Evolutionary conservation across 2,113 vertebrate species (phyloP).

Genomic region (Clarias gariepinus): DNA sequence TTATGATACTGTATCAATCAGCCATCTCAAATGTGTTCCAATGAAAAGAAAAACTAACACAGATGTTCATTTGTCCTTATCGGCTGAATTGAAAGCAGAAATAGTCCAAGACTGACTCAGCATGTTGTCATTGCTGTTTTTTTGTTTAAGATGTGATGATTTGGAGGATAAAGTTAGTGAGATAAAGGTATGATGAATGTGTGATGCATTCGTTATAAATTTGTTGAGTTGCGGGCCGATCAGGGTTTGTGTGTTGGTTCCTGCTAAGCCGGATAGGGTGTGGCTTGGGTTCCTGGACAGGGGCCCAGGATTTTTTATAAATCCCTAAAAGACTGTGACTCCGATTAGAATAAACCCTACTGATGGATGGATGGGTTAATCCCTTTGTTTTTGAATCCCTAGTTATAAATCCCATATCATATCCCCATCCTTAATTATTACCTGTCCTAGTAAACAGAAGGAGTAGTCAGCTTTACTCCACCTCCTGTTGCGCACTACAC

Average conservation of each 20-base stretch:
- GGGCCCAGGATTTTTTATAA: not conserved
- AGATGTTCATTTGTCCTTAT: too few relatives aligned
- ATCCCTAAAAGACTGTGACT: not conserved
- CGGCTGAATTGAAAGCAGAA: too few relatives aligned
- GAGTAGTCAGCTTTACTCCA: not conserved
- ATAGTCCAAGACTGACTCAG: too few relatives aligned
- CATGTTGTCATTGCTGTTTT: not conserved
- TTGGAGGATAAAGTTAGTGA: not conserved
- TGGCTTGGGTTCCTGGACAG: not conserved
- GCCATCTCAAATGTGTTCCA: too few relatives aligned
- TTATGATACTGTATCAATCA: too few relatives aligned
- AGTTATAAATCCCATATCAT: too few relatives aligned
- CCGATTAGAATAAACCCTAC: not conserved
- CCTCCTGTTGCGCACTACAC: not conserved
- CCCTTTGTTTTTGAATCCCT: not conserved
- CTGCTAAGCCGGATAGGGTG: not conserved
- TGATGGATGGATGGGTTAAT: not conserved
- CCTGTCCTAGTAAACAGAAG: too few relatives aligned
- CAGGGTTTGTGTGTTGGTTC: not conserved
- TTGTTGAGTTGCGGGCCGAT: not conserved
- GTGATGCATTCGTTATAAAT: not conserved
- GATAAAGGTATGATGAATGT: not conserved
- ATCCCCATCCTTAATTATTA: too few relatives aligned
- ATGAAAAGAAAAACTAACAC: too few relatives aligned
- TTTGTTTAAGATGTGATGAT: not conserved